Percentiles rank a stretch among this genome's conserved stretches.
Evolutionary conservation across 2,113 vertebrate genomes (phyloP).

Genomic region (Gadus chalcogrammus): DNA sequence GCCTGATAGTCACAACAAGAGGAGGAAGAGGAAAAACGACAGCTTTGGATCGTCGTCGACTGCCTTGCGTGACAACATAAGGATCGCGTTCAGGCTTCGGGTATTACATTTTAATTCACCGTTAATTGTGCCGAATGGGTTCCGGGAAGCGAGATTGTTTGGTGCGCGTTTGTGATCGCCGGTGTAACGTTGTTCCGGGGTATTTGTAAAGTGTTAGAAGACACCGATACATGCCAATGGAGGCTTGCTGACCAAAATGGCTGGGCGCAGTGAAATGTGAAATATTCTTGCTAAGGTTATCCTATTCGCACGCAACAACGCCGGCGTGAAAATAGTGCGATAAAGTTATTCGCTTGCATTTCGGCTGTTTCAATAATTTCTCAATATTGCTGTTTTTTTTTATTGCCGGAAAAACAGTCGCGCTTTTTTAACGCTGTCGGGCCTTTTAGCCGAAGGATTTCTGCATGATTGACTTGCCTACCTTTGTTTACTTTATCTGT

Average conservation of each 20-base stretch:
- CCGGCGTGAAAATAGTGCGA: conserved; percentile 22
- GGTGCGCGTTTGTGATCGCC: background rate
- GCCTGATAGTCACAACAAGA: conserved; percentile 63
- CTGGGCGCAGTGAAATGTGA: conserved; percentile 73
- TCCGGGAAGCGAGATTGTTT: background rate
- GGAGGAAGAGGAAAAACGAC: conserved; percentile 72
- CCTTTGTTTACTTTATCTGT: conserved; percentile 20
- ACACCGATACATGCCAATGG: conserved; percentile 65
- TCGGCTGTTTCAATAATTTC: conserved; percentile 17
- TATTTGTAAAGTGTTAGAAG: conserved; percentile 31
- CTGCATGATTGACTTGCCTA: conserved; percentile 33
- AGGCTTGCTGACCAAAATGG: conserved; percentile 71
- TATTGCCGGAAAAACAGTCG: background rate
- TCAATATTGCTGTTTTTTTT: background rate
- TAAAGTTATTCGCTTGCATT: background rate
- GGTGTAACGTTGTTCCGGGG: background rate
- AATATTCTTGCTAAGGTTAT: conserved; percentile 55
- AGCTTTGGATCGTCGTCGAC: conserved; percentile 70
- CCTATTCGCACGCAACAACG: conserved; percentile 11
- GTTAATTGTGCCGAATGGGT: background rate
- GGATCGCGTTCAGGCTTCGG: conserved; percentile 62
- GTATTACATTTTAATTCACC: conserved; percentile 42
- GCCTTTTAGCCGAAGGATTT: conserved; percentile 35
- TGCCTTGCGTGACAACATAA: conserved; percentile 70
- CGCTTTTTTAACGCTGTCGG: conserved; percentile 26